A percentile compares a stretch with the other conserved stretches of the same genome.
Evolutionary conservation across 2,888 invertebrate species (phyloP).

Genomic region (Folsomia candida): DNA sequence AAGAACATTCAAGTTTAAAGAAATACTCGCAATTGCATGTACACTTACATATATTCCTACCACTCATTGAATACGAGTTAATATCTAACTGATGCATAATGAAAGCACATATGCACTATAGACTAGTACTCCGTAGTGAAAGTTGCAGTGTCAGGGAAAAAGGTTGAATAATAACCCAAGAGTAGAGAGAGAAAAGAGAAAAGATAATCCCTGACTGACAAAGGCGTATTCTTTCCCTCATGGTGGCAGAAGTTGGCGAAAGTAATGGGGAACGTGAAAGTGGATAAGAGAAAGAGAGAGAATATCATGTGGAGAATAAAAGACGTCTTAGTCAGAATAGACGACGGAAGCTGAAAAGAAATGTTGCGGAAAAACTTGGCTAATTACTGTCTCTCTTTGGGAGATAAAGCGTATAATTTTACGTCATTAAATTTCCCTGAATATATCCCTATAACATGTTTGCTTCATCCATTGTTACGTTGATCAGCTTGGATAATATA

Average conservation of each 20-base stretch:
- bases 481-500: too few species aligned
- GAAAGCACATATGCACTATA: too few species aligned
- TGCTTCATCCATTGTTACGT: too few species aligned
- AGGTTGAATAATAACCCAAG: constrained; percentile 6
- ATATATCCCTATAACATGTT: background rate
- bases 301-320: background rate
- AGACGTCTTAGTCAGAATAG: background rate
- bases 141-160: too few species aligned
- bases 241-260: background rate
- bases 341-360: constrained; percentile 12
- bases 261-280: background rate
- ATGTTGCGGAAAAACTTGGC: constrained; percentile 41
- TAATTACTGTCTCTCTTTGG: constrained; percentile 39
- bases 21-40: too few species aligned
- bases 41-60: too few species aligned
- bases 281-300: background rate
- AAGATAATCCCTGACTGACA: background rate
- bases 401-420: constrained; percentile 38
- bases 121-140: too few species aligned
- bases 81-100: too few species aligned
- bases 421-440: constrained; percentile 35
- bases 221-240: background rate
- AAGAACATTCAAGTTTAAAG: too few species aligned
- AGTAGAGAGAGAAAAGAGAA: background rate
- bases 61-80: too few species aligned